phyloP scores from a whole-genome alignment of 2,888 invertebrate species.

The Corbicula japonica region DNA sequence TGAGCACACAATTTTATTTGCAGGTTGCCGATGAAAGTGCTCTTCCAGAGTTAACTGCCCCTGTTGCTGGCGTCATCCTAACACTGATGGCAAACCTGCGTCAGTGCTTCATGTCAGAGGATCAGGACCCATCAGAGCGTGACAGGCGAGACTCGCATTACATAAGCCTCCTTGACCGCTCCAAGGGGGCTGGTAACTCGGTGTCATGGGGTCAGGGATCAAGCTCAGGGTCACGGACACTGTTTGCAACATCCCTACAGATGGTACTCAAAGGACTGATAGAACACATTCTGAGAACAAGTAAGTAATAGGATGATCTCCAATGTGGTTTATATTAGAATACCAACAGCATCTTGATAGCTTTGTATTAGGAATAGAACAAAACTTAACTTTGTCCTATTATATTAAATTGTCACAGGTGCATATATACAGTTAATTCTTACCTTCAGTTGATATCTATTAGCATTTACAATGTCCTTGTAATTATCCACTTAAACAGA shows the following conservation, averaged over 20 bases:
- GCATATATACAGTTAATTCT: too few species aligned
- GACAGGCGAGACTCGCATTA: slow-evolving; percentile 65
- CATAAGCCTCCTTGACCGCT: slow-evolving; percentile 89
- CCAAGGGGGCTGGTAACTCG: slow-evolving; percentile 42
- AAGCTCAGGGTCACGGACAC: slow-evolving; percentile 78
- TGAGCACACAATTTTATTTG: too few species aligned
- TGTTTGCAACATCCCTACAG: slow-evolving; percentile 85
- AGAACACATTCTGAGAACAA: slow-evolving; percentile 93
- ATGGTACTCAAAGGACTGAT: slow-evolving; percentile 90
- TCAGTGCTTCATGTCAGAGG: slow-evolving; percentile 83
- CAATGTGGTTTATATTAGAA: too few species aligned
- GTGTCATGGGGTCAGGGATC: slow-evolving; percentile 72
- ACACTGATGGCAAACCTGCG: slow-evolving; percentile 93
- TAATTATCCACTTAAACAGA: too few species aligned
- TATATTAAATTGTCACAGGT: too few species aligned
- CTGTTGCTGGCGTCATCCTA: slow-evolving; percentile 93
- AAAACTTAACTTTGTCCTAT: too few species aligned
- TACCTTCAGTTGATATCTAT: too few species aligned
- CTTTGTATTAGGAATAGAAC: too few species aligned
- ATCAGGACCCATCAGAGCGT: slow-evolving; percentile 38
- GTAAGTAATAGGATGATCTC: slow-evolving; percentile 88
- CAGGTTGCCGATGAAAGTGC: slow-evolving; percentile 88
- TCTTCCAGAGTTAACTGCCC: slow-evolving; percentile 92
- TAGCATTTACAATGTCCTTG: too few species aligned
- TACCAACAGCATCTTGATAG: too few species aligned